Percentiles rank a stretch among this genome's conserved stretches.
phyloP scores from a whole-genome alignment of 2,113 vertebrate genomes.

The Ranitomeya variabilis region DNA sequence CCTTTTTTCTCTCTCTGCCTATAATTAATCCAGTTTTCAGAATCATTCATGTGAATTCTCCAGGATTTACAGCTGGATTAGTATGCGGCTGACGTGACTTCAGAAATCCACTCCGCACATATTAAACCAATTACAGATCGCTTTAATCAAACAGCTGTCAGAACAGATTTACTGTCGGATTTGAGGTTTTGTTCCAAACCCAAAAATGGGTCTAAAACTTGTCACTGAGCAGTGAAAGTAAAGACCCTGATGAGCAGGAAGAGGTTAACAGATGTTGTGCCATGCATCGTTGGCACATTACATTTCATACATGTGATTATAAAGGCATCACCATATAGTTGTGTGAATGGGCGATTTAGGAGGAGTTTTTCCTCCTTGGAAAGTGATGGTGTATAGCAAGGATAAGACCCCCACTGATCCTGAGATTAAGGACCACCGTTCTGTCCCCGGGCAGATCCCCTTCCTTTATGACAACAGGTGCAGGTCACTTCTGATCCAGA shows the following conservation, averaged over 20 bases:
- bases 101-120: accelerated
- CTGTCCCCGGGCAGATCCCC: too few species aligned
- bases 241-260: too few species aligned
- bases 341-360: too few species aligned
- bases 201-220: not conserved
- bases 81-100: slow-evolving; percentile 51
- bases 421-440: too few species aligned
- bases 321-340: too few species aligned
- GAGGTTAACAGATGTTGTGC: not conserved
- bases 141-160: slow-evolving; percentile 40
- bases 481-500: too few species aligned
- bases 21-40: slow-evolving; percentile 35
- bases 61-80: slow-evolving; percentile 58
- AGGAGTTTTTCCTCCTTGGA: too few species aligned
- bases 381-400: too few species aligned
- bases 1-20: not conserved
- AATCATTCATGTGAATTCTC: slow-evolving; percentile 32
- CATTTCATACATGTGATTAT: too few species aligned
- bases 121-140: not conserved
- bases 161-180: not conserved
- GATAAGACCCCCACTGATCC: too few species aligned
- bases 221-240: not conserved
- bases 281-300: too few species aligned
- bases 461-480: too few species aligned
- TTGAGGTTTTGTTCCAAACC: not conserved